Evolutionary conservation across 1,140 invertebrate genomes (phyloP), one percentile per base, ranked within the genome.

Genomic region (Agrilus planipennis): DNA sequence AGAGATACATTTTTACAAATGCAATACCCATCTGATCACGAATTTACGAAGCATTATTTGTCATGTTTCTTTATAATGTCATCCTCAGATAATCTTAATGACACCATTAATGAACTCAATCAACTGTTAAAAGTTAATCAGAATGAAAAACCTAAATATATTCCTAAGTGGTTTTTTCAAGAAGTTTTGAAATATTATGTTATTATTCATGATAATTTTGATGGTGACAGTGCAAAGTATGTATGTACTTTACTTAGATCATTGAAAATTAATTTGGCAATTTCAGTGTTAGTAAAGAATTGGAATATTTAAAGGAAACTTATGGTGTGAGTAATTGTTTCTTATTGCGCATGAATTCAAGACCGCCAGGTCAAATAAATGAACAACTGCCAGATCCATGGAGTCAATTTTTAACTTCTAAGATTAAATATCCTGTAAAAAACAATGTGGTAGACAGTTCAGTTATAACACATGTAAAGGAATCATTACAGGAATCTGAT

Each of bases 1-100:
- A 73, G 90, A 55, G 86, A 93, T 54, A 84, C 79, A 18, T 95
- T 94, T 64, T 70, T 94, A 14, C 81, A 81, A 55, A 81, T 91
- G 2, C 80, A 90, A 58, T 89, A 83, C 57, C 84, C 87, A 25
- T 88, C 86, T 11, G 90, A 96, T 56, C 90, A 96, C 71, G 92
- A 97, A 67, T 96, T 91, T 58, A 85, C 88, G 0, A 87, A 88
- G 55, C 89, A 95, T 66, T 88, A 87, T 64, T 55, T 95, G n/a
- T 86, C 82, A 14, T 95, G 91, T 68, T 72, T 86, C 49, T 78
- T 92, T 48, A 84, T 93, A 5, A 77, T 89, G 12, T 85, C 86
- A 9, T 85, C 88, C 7, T 65, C 70, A 11, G 85, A 93, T 63
- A 81, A 85, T 67, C 82, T 86, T 10, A 63, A 88, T 20, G 83